Base-by-base conservation (phyloP, 2,113 vertebrate genomes). In the Peromyscus leucopus region DNA sequence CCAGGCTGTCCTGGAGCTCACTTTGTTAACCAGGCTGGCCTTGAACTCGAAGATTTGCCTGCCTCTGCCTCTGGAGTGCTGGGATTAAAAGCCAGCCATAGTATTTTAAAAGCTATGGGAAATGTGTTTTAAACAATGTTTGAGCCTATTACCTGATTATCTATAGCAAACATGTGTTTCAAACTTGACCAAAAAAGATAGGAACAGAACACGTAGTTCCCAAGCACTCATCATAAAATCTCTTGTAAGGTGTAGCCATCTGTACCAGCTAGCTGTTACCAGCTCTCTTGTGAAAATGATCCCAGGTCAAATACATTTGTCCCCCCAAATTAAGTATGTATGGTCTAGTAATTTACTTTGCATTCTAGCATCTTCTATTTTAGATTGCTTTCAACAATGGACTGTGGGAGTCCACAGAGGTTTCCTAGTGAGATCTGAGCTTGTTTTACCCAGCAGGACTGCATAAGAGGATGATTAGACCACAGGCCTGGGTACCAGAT, bases 51-150 rank as follows among this genome's bases (percentile, higher is more conserved):
- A 71, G 69, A 71, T 71, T 1, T 72, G 33, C 16, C 69, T n/a
- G 69, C 69, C 71, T 72, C 71, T 72, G 71, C 17, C 71, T 39
- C 71, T 39, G 22, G 71, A 72, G 17, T 21, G 17, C 71, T 72
- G 3, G 71, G 71, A 72, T 72, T 72, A 72, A 72, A 72, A 36
- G 71, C 36, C 3, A 72, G 36, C 17, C 36, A 21, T 36, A 72
- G 71, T 72, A 72, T 74, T 95, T 93, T 89, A 96, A 90, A 80
- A 96, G 46, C 9, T 79, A 95, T 91, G 42, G 31, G 71, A 96
- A 96, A 69, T 71, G 4, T 72, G 4, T 87, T 96, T 95, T 87
- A 95, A 95, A 86, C 22, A 96, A 57, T 90, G 59, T 92, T 92
- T 48, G 94, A n/a, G 80, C 42, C 90, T 91, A 92, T 59, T 42